These are phyloP conservation scores for Ectemnius cavifrons DNA, from an alignment of 2,888 invertebrate genomes.

Conservation along the genomic window DNA sequence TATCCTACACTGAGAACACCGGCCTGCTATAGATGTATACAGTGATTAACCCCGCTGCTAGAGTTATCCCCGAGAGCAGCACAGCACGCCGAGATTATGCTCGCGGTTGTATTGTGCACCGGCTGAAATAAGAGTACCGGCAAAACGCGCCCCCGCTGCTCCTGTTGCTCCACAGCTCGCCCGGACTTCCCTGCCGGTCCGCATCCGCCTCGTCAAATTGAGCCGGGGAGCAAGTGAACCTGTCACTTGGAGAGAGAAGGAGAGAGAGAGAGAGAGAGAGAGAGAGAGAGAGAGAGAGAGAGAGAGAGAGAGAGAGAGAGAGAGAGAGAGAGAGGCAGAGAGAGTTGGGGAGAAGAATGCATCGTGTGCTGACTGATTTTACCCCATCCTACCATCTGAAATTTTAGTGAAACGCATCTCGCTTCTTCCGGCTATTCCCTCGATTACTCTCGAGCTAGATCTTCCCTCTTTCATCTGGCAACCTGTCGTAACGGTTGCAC, in stretches of 20 bases:
- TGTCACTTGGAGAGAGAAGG: too few relatives aligned
- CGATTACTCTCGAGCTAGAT: slow-evolving; percentile 12
- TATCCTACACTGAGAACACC: not conserved
- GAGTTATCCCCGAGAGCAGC: slow-evolving; percentile 43
- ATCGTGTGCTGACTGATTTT: not conserved
- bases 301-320: too few relatives aligned
- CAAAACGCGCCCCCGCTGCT: not conserved
- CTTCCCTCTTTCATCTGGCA: not conserved
- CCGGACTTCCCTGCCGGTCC: not conserved
- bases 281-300: too few relatives aligned
- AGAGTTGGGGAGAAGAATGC: not conserved
- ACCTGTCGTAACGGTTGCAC: not conserved
- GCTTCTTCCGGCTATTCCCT: not conserved
- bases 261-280: too few relatives aligned
- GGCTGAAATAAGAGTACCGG: slow-evolving; percentile 44
- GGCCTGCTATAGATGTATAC: slow-evolving; percentile 5
- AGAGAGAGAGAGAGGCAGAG: not conserved
- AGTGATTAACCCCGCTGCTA: slow-evolving; percentile 49
- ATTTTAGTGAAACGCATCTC: not conserved
- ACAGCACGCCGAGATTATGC: slow-evolving; percentile 44
- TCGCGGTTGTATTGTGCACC: slow-evolving; percentile 42
- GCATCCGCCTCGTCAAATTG: not conserved
- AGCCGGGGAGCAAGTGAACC: not conserved
- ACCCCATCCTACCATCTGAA: not conserved
- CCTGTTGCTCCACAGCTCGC: slow-evolving; percentile 25